Percentiles rank a stretch among this genome's conserved stretches.
Evolutionary conservation across 1,140 invertebrate species (phyloP).

Genomic region (Musca domestica): DNA sequence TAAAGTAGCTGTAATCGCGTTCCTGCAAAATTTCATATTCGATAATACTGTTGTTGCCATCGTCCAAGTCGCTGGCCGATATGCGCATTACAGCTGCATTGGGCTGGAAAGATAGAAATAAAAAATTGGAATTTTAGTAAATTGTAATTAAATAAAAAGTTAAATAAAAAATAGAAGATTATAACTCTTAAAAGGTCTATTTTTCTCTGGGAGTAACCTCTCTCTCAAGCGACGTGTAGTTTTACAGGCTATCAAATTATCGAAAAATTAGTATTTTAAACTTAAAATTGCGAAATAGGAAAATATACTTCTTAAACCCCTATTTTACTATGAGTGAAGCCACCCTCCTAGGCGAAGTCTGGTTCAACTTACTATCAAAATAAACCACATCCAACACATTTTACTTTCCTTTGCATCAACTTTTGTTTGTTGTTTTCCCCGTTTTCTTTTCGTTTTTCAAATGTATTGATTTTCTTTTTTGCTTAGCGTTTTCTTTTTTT

Average conservation of each 20-base stretch:
- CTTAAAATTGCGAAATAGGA: too few species aligned
- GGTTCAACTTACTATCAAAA: conserved; percentile 5
- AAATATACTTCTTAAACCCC: too few species aligned
- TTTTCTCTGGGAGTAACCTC: too few species aligned
- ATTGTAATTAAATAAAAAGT: too few species aligned
- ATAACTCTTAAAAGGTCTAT: too few species aligned
- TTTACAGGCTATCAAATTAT: too few species aligned
- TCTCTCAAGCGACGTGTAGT: too few species aligned
- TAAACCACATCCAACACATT: conserved; percentile 5
- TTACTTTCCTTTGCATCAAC: background rate
- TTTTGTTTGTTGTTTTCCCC: background rate
- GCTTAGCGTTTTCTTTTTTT: too few species aligned
- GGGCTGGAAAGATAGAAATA: conserved; percentile 33
- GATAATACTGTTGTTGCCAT: conserved; percentile 79
- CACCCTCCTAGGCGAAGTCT: too few species aligned
- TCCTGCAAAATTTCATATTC: conserved; percentile 63
- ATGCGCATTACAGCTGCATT: conserved; percentile 77
- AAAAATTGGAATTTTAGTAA: background rate
- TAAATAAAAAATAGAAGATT: too few species aligned
- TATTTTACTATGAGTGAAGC: too few species aligned
- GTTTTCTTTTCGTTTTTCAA: background rate
- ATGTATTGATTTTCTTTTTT: background rate
- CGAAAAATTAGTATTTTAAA: too few species aligned
- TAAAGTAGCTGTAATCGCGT: conserved; percentile 69
- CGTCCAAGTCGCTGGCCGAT: conserved; percentile 84